Conservation (phyloP, 2,113 vertebrate species). For the Equus quagga region DNA sequence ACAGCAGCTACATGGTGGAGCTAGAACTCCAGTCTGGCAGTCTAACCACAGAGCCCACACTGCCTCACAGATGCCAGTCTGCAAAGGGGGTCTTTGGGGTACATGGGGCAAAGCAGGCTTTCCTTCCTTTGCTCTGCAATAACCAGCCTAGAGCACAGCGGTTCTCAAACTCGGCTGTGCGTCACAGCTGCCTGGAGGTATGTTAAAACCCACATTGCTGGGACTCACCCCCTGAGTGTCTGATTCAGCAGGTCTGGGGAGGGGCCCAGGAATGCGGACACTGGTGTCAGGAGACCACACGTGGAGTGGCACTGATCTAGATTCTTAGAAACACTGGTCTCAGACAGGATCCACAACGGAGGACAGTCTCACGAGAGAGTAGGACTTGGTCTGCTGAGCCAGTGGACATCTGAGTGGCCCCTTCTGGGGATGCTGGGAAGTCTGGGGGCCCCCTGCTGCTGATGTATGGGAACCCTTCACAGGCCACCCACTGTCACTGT, state of each 20-base stretch:
- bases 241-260: neutral
- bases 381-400: neutral
- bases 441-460: neutral
- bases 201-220: neutral
- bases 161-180: rapidly evolving
- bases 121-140: neutral
- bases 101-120: rapidly evolving
- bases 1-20: rapidly evolving
- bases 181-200: neutral
- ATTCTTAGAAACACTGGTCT: neutral
- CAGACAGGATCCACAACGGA: neutral
- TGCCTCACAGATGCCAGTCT: no score
- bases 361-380: neutral
- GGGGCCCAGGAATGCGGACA: rapidly evolving
- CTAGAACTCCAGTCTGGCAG: neutral
- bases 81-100: neutral
- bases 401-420: rapidly evolving
- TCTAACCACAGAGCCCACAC: neutral
- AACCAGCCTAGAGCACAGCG: neutral
- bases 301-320: neutral
- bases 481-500: neutral
- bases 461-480: neutral
- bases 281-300: neutral
- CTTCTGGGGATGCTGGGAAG: neutral
- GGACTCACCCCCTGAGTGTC: neutral